phyloP scores from a whole-genome alignment of 2,113 vertebrate genomes.

The Tupaia chinensis region DNA sequence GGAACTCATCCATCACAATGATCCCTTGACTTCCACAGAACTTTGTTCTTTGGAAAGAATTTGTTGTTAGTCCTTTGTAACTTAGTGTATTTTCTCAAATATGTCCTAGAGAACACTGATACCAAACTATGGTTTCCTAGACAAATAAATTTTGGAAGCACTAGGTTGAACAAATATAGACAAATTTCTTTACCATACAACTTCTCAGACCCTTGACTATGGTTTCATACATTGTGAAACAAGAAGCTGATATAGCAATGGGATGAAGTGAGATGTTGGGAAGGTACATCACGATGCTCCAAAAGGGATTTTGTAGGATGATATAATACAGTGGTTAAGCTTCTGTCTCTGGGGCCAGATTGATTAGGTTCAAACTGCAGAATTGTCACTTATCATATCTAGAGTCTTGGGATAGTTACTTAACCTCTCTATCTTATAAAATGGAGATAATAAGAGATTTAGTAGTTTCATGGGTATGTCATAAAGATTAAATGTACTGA shows the following conservation, averaged over 20 bases:
- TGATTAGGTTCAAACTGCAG: background rate
- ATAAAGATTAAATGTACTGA: background rate
- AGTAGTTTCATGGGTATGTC: background rate
- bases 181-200: background rate
- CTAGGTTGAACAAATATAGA: background rate
- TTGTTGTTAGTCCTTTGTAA: background rate
- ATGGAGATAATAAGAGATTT: background rate
- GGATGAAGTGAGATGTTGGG: background rate
- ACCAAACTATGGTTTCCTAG: background rate
- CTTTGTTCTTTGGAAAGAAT: background rate
- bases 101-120: background rate
- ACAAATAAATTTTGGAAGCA: slow-evolving; percentile 33
- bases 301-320: background rate
- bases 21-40: background rate
- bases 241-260: background rate
- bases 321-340: background rate
- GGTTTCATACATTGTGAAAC: background rate
- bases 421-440: background rate
- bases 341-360: background rate
- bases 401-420: background rate
- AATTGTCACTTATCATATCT: background rate
- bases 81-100: background rate
- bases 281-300: background rate
- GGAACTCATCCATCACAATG: background rate
- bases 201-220: background rate